Base-by-base conservation (phyloP, 2,113 vertebrate genomes). In the Macaca nemestrina region DNA sequence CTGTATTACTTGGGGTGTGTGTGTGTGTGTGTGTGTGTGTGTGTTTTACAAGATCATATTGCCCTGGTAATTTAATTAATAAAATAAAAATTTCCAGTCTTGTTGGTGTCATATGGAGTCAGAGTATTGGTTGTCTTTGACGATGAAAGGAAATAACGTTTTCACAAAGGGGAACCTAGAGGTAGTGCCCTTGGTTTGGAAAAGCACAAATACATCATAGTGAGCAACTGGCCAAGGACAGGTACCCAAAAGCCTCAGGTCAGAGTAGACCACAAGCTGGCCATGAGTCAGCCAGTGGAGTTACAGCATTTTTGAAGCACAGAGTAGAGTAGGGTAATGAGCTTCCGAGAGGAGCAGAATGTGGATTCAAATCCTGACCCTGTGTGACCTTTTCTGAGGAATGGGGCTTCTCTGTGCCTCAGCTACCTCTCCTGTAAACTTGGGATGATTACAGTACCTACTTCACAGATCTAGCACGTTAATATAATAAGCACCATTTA, bases 71-170 rank as follows among this genome's bases (percentile, higher is more conserved):
- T 55, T 88, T 86, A 88, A 94, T 13, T 67, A 88, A 93, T 83
- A 84, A 90, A 95, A 84, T 92, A 89, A 86, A 93, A 92, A 78
- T 72, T 68, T 90, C 68, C 87, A 97, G 57, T 25, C 55, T 45
- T 59, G 50, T 64, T 40, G 38, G 32, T 95, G 50, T 89, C 91
- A 73, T 82, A 96, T 38, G 82, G 82, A 82, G 82, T 83, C 95
- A 94, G 90, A 80, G 45, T 22, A 35, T 27, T 73, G 78, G 80
- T 5, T 91, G 82, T 75, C 73, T 61, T 14, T 50, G 91, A 25
- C 0, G 0, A 52, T 2, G 3, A 27, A 48, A 43, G 64, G 59
- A 86, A 94, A n/a, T 17, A 9, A 75, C 8, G 8, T 78, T 92
- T 55, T 83, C 50, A 79, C n/a, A 27, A 61, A 40, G 48, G 64